These are phyloP conservation scores for Caranx melampygus DNA, from an alignment of 2,113 vertebrate species.

Conservation along the genomic window DNA sequence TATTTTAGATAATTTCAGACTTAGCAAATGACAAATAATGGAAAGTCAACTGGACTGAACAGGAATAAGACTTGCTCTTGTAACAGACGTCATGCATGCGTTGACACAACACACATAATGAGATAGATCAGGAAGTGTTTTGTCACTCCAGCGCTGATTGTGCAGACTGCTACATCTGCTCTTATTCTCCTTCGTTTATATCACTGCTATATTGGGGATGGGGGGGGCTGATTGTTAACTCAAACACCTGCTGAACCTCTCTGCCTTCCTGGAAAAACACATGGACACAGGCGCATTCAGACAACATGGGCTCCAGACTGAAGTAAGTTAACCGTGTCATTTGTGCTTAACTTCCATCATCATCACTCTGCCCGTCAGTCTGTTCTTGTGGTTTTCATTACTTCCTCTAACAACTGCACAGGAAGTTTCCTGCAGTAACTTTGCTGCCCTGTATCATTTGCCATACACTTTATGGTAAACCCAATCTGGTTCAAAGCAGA, in stretches of 20 bases:
- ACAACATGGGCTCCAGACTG: slow-evolving; percentile 84
- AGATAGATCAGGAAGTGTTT: slow-evolving; percentile 83
- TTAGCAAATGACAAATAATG: not conserved
- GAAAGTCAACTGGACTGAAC: not conserved
- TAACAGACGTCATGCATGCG: slow-evolving; percentile 51
- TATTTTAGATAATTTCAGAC: not conserved
- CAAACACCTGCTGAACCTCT: slow-evolving; percentile 28
- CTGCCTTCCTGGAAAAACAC: slow-evolving; percentile 50
- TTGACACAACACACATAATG: slow-evolving; percentile 55
- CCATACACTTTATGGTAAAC: slow-evolving; percentile 5
- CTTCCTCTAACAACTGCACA: slow-evolving; percentile 79
- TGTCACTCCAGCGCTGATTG: slow-evolving; percentile 57
- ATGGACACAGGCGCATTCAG: slow-evolving; percentile 69
- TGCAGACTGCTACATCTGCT: slow-evolving; percentile 48
- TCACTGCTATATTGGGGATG: not conserved
- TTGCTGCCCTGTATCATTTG: slow-evolving; percentile 16
- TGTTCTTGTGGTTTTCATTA: slow-evolving; percentile 69
- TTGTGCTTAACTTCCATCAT: slow-evolving; percentile 40
- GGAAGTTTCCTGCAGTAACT: slow-evolving; percentile 67
- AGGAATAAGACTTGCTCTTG: not conserved
- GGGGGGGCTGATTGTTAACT: slow-evolving; percentile 26
- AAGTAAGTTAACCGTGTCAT: slow-evolving; percentile 74
- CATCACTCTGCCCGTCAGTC: slow-evolving; percentile 37
- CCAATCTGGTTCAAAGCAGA: slow-evolving; percentile 7
- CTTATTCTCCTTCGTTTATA: slow-evolving; percentile 24